Evolutionary conservation across 2,888 invertebrate species (phyloP).

Genomic region (Dolichopus griseipennis): DNA sequence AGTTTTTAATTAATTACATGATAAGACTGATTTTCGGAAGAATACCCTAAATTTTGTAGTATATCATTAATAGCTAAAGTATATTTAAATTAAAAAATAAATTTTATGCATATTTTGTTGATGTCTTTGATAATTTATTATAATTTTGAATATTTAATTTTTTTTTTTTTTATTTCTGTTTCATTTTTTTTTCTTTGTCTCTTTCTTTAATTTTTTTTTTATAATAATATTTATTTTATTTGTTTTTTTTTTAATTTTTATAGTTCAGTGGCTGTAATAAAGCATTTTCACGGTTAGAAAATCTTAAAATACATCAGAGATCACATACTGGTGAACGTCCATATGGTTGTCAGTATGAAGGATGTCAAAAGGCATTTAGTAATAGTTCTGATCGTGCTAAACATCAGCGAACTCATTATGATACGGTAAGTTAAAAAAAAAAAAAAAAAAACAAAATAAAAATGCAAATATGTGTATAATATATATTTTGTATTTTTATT

Average conservation of each 20-base stretch:
- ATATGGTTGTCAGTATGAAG: slow-evolving; percentile 85
- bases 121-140: slow-evolving; percentile 2
- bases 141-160: background rate
- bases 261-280: slow-evolving; percentile 92
- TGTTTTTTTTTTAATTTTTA: slow-evolving; percentile 29
- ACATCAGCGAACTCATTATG: slow-evolving; percentile 96
- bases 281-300: slow-evolving; percentile 93
- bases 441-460: background rate
- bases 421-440: slow-evolving; percentile 65
- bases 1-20: too few species aligned
- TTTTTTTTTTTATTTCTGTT: slow-evolving; percentile 8
- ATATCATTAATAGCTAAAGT: too few species aligned
- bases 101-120: slow-evolving; percentile 6
- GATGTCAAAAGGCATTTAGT: slow-evolving; percentile 93
- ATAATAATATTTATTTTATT: background rate
- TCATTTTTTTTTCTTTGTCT: slow-evolving; percentile 18
- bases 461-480: too few species aligned
- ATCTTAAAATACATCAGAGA: slow-evolving; percentile 93
- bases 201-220: slow-evolving; percentile 10
- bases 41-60: too few species aligned
- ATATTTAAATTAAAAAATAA: background rate
- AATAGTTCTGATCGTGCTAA: slow-evolving; percentile 98
- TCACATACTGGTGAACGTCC: slow-evolving; percentile 96
- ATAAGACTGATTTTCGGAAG: too few species aligned
- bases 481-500: too few species aligned